These are phyloP conservation scores for Tetragonula carbonaria DNA, from an alignment of 2,888 invertebrate species.

Conservation along the genomic window DNA sequence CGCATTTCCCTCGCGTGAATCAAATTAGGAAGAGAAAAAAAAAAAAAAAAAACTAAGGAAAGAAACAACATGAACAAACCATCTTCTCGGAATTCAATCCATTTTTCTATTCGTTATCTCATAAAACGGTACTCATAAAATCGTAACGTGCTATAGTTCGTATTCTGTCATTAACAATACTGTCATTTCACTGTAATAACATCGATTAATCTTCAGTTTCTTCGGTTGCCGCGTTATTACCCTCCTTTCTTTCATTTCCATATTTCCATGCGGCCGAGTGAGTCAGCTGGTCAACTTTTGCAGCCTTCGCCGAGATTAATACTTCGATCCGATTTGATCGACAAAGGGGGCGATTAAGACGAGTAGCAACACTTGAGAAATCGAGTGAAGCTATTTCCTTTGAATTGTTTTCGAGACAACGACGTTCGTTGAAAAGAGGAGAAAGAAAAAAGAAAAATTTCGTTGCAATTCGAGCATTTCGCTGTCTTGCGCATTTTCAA, in stretches of 20 bases:
- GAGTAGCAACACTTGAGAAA: too few relatives aligned
- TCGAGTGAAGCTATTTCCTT: not conserved
- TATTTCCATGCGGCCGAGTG: conserved; percentile 12
- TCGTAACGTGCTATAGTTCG: not conserved
- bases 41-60: too few relatives aligned
- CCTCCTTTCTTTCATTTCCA: conserved; percentile 30
- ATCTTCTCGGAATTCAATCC: not conserved
- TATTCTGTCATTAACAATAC: not conserved
- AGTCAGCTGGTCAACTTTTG: conserved; percentile 29
- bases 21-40: too few relatives aligned
- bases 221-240: not conserved
- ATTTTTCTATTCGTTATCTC: not conserved
- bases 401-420: not conserved
- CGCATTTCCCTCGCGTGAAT: not conserved
- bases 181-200: not conserved
- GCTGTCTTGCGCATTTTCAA: not conserved
- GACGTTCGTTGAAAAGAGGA: not conserved
- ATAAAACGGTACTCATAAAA: not conserved
- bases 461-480: not conserved
- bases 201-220: conserved; percentile 22
- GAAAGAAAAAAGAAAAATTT: not conserved
- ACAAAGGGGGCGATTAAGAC: not conserved
- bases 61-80: not conserved
- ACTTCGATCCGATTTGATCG: not conserved
- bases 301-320: not conserved